These are phyloP conservation scores for Hoplostethus atlanticus DNA, from an alignment of 2,797 vertebrate species.

Conservation along the genomic window DNA sequence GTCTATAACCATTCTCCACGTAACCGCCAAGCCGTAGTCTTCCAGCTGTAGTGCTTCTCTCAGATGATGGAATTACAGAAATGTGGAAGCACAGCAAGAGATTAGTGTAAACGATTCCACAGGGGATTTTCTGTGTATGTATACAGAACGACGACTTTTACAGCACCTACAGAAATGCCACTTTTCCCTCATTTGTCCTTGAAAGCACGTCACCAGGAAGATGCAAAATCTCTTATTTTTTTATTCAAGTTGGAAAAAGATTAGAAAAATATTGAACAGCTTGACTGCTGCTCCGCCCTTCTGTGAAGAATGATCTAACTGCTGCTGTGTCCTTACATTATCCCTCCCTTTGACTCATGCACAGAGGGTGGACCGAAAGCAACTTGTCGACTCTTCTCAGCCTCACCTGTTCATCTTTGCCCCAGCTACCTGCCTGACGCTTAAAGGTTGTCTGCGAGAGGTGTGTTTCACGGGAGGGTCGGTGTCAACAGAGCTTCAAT, in stretches of 20 bases:
- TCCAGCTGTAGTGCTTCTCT: slow-evolving; percentile 54
- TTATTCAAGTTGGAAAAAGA: background rate
- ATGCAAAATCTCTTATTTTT: slow-evolving; percentile 20
- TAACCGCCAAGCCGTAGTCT: slow-evolving; percentile 49
- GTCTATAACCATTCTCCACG: slow-evolving; percentile 60
- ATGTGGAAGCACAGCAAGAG: slow-evolving; percentile 54
- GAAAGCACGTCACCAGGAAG: slow-evolving; percentile 21
- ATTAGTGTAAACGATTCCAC: slow-evolving; percentile 73
- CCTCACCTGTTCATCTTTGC: slow-evolving; percentile 11
- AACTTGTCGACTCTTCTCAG: background rate
- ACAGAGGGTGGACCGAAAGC: background rate
- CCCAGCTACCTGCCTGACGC: background rate
- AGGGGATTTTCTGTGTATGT: slow-evolving; percentile 50
- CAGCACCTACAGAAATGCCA: slow-evolving; percentile 39
- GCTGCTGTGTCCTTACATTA: background rate
- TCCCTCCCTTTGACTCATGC: background rate
- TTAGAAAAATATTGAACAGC: background rate
- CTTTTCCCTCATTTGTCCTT: slow-evolving; percentile 23
- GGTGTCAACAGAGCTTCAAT: slow-evolving; percentile 10
- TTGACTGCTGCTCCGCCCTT: background rate
- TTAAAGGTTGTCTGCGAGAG: background rate
- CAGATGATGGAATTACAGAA: slow-evolving; percentile 65
- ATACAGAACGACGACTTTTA: slow-evolving; percentile 40
- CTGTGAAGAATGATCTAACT: background rate
- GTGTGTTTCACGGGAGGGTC: slow-evolving; percentile 1